phyloP scores from a whole-genome alignment of 35 echinoderm and acorn worm species.

The Heliocidaris erythrogramma region DNA sequence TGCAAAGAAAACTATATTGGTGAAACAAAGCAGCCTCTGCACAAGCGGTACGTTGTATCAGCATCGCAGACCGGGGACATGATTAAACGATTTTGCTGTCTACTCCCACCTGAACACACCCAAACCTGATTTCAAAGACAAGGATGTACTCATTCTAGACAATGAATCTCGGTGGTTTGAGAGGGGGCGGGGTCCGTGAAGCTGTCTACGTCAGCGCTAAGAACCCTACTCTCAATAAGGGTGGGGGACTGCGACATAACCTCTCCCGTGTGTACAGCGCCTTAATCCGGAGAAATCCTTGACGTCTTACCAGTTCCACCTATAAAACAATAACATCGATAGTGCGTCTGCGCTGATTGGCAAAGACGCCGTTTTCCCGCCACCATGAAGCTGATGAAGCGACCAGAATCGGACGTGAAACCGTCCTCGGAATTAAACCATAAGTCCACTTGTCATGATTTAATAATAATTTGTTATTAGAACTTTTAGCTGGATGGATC shows the following conservation, averaged over 20 bases:
- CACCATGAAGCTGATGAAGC: too few relatives aligned
- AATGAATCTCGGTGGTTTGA: too few relatives aligned
- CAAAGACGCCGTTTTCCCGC: background rate
- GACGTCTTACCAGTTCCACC: background rate
- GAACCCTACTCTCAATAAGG: background rate
- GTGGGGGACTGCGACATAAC: conserved; percentile 27
- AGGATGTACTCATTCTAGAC: too few relatives aligned
- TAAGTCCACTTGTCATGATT: background rate
- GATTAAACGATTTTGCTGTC: background rate
- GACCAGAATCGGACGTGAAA: background rate
- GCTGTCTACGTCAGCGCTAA: background rate
- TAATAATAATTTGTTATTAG: too few relatives aligned
- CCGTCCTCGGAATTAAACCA: background rate
- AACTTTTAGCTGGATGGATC: too few relatives aligned
- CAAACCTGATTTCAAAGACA: too few relatives aligned
- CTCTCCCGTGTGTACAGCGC: background rate
- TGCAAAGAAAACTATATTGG: background rate
- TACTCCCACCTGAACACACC: conserved; percentile 27
- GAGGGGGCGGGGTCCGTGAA: too few relatives aligned
- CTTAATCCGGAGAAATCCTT: background rate
- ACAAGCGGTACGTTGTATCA: background rate
- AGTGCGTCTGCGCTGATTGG: background rate
- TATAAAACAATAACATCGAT: background rate
- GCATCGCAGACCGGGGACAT: too few relatives aligned
- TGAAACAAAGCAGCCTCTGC: background rate